Conservation (phyloP, 1,140 invertebrate genomes). For the Wiebesia pumilae region DNA sequence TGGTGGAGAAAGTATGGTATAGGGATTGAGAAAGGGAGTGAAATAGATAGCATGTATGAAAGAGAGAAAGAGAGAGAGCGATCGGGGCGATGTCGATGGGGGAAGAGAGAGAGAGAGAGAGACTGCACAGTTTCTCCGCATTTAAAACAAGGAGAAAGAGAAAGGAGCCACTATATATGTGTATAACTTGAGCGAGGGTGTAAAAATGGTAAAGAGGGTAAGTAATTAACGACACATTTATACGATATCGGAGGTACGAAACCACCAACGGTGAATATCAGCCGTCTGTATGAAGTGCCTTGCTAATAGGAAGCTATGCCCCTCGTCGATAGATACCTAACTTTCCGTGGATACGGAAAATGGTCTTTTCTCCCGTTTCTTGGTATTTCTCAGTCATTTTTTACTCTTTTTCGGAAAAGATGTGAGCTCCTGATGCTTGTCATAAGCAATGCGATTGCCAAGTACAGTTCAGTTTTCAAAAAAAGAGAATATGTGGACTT, state of each 20-base stretch:
- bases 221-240: slow-evolving; percentile 75
- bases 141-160: slow-evolving; percentile 48
- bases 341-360: slow-evolving; percentile 22
- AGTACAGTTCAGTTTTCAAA: neutral
- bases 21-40: slow-evolving; percentile 11
- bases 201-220: slow-evolving; percentile 60
- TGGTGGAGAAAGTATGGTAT: slow-evolving; percentile 23
- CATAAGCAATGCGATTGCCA: neutral
- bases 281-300: slow-evolving; percentile 67
- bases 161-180: slow-evolving; percentile 45
- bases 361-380: slow-evolving; percentile 36
- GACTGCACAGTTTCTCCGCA: slow-evolving; percentile 4
- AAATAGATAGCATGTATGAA: neutral
- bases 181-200: slow-evolving; percentile 13
- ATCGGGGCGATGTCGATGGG: slow-evolving; percentile 2
- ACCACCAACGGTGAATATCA: slow-evolving; percentile 48
- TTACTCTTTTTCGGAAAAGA: neutral
- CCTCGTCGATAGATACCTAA: slow-evolving; percentile 68
- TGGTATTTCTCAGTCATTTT: neutral
- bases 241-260: slow-evolving; percentile 65
- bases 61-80: slow-evolving; percentile 41
- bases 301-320: slow-evolving; percentile 69
- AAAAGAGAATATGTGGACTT: neutral
- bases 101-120: slow-evolving; percentile 42
- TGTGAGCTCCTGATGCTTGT: neutral